Evolutionary conservation across 2,888 invertebrate genomes (phyloP), one percentile per base, ranked within the genome.

Genomic region (Metalampra italica): DNA sequence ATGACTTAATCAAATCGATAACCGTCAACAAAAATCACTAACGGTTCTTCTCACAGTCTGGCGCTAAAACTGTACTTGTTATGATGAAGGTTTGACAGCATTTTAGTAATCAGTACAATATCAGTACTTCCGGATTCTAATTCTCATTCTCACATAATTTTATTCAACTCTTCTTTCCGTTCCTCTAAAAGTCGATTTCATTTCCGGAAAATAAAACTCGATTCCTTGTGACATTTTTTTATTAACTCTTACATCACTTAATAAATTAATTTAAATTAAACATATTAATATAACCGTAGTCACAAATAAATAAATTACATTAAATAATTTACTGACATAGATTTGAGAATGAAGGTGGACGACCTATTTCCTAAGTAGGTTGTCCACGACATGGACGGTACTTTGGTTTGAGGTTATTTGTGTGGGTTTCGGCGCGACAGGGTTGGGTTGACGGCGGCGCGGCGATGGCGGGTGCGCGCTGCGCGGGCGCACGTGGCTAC

Each of bases 221-320:
- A 77, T 59, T 78, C 62, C 71, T 64, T 75, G 76, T 78, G 70
- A 70, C 65, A 61, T 75, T 67, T 75, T 75, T 75, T 71, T 68
- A 68, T 77, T 76, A 66, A 71, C 63, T 71, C 82, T 82, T 79
- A 79, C 71, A 78, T 82, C 78, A 81, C 79, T 81, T 71, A 78
- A 69, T 80, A 77, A 80, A 76, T 82, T 79, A 82, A 72, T 77
- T 79, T 79, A 81, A 68, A 78, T 79, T 76, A 78, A 74, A 79
- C 71, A 78, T 75, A n/a, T n/a, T n/a, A n/a, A n/a, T n/a, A 80
- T 74, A 81, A 80, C 78, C 72, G 70, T 78, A 78, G 83, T 86
- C 85, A 82, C 75, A 78, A 86, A 82, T 84, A 87, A 87, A 88
- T 89, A 88, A 88, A 82, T 87, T 84, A 88, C 74, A 78, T 81